Base-by-base conservation (phyloP, 2,113 vertebrate genomes). In the Chlamydotis undulata region DNA sequence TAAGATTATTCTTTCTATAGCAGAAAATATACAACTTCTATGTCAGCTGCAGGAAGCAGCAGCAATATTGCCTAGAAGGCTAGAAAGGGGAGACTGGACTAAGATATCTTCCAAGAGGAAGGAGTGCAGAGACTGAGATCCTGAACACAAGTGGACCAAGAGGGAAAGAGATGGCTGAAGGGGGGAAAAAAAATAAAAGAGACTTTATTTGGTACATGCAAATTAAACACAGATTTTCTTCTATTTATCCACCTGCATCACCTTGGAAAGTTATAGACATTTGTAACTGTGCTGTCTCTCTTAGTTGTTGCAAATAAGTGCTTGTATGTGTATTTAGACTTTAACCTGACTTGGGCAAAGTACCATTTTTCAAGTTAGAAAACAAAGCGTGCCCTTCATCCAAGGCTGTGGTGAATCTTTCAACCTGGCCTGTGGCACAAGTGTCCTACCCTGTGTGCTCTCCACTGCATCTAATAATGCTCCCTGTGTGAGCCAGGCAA, bases 181-280 rank as follows among this genome's bases (percentile, higher is more conserved):
- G 10, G 10, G 3, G 0, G 1, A 10, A 10, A 7, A n/a, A 10
- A 6, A n/a, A 41, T 41, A 41, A 41, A 68, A 35, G 9, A 33
- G 0, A n/a, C 2, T 63, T 63, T 6, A 33, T 12, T 50, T 74
- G 15, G 1, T 57, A 53, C 14, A 49, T 50, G 15, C 5, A 79
- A 88, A 16, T 14, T 15, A 13, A 33, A 37, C 19, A 50, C 1
- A 47, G 5, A 6, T 60, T 85, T 26, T 41, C 23, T 45, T 86
- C 37, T 76, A 7, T 57, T 61, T 77, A 23, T 61, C 12, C 10
- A 33, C 19, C 19, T 28, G 8, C 7, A 18, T 41, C 18, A 4
- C 15, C 23, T 65, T 61, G 18, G 15, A 56, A 25, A 56, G 19
- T 33, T 35, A 49, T 17, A 65, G 26, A 53, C 1, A 28, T 69